Evolutionary conservation across 2,888 invertebrate species (phyloP).

Genomic region (Troides oblongomaculatus): DNA sequence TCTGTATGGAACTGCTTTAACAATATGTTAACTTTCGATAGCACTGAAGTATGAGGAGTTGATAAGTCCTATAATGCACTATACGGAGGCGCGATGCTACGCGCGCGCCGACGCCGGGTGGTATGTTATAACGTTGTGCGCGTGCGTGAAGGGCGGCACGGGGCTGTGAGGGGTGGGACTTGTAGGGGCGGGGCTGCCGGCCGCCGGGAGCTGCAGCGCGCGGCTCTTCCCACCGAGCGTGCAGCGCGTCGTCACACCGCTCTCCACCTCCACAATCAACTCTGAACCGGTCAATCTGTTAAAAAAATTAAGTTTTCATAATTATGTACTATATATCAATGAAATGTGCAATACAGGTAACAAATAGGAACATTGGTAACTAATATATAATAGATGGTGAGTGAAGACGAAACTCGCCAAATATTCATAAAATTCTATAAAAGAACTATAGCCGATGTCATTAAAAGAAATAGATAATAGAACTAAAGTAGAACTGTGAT

Average conservation of each 20-base stretch:
- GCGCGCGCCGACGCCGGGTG: conserved; percentile 69
- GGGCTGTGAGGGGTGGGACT: conserved; percentile 32
- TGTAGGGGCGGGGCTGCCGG: conserved; percentile 29
- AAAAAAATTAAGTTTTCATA: background rate
- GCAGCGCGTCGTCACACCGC: conserved; percentile 87
- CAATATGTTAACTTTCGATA: background rate
- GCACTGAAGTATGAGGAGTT: background rate
- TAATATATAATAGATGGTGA: no score
- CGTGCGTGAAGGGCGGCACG: conserved; percentile 68
- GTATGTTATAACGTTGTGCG: conserved; percentile 77
- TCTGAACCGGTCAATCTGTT: conserved; percentile 84
- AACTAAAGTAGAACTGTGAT: no score
- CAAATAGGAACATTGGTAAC: no score
- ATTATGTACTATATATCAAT: no score
- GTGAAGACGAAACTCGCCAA: no score
- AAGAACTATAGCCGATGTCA: no score
- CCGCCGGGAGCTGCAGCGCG: conserved; percentile 65
- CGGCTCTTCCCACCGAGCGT: conserved; percentile 90
- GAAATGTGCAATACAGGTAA: no score
- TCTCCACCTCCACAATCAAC: conserved; percentile 86
- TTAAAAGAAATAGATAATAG: no score
- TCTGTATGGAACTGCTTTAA: no score
- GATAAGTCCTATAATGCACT: background rate
- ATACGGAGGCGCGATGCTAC: conserved; percentile 34
- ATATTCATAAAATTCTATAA: no score